Conservation (phyloP, 2,113 vertebrate genomes). For the Brachyhypopomus occidentalis region DNA sequence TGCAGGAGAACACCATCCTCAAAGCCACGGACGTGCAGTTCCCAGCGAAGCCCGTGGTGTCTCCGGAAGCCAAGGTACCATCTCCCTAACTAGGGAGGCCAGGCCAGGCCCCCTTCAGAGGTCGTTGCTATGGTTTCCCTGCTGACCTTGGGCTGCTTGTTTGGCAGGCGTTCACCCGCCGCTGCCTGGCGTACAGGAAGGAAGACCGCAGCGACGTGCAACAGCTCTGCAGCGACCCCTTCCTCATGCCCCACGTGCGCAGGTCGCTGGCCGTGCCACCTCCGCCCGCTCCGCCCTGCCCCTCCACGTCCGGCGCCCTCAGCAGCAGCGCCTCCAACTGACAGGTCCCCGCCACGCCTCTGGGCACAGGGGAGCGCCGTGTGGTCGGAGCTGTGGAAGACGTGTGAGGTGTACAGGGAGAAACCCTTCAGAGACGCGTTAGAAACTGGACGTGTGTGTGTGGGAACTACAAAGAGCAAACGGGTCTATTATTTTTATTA, state of each 20-base stretch:
- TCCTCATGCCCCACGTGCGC: conserved; percentile 15
- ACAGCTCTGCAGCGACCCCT: conserved; percentile 2
- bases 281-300: neutral
- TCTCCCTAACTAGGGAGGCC: neutral
- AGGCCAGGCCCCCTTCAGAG: too few relatives aligned
- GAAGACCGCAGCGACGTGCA: conserved; percentile 1
- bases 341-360: too few relatives aligned
- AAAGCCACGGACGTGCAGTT: conserved; percentile 24
- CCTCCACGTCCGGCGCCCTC: neutral
- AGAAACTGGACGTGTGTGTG: neutral
- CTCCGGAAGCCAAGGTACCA: conserved; percentile 7
- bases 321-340: conserved; percentile 3
- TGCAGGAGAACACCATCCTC: conserved; percentile 15
- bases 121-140: neutral
- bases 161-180: conserved; percentile 7
- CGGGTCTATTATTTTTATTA: too few relatives aligned
- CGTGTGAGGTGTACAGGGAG: too few relatives aligned
- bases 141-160: neutral
- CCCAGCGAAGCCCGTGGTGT: neutral
- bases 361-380: neutral
- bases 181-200: conserved; percentile 16
- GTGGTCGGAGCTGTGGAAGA: neutral
- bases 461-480: neutral
- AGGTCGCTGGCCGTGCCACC: neutral
- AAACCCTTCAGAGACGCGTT: neutral